Conservation (phyloP, 2,113 vertebrate genomes). For the Phaethornis superciliosus region DNA sequence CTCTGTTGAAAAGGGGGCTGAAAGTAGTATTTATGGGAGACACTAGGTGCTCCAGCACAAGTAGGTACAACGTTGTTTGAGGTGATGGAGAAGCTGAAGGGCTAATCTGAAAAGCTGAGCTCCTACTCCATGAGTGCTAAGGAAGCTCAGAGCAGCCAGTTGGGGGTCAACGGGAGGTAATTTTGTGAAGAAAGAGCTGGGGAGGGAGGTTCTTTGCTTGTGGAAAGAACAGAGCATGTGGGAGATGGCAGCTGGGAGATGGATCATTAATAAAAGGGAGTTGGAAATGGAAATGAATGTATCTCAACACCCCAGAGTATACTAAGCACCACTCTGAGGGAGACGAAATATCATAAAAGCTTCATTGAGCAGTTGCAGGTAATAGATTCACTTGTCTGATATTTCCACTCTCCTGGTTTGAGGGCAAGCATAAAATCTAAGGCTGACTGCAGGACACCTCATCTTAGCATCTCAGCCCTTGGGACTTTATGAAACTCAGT, state of each 20-base stretch:
- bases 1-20: constrained; percentile 49
- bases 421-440: not conserved
- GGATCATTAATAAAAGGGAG: constrained; percentile 31
- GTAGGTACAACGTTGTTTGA: not conserved
- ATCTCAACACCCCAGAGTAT: constrained; percentile 12
- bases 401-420: constrained; percentile 2
- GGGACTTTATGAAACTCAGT: not conserved
- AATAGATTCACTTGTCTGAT: constrained; percentile 24
- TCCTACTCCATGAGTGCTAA: not conserved
- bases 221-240: not conserved
- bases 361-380: constrained; percentile 34
- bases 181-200: not conserved
- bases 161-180: not conserved
- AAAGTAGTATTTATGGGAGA: not conserved
- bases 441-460: not conserved
- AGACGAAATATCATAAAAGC: constrained; percentile 16
- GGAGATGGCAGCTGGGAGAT: not conserved
- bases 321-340: not conserved
- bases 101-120: not conserved
- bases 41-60: not conserved
- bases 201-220: not conserved
- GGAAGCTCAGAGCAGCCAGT: not conserved
- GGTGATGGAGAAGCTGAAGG: not conserved
- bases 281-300: constrained; percentile 31
- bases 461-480: not conserved